Evolutionary conservation across 2,113 vertebrate genomes (phyloP).

Genomic region (Hippopotamus amphibius): DNA sequence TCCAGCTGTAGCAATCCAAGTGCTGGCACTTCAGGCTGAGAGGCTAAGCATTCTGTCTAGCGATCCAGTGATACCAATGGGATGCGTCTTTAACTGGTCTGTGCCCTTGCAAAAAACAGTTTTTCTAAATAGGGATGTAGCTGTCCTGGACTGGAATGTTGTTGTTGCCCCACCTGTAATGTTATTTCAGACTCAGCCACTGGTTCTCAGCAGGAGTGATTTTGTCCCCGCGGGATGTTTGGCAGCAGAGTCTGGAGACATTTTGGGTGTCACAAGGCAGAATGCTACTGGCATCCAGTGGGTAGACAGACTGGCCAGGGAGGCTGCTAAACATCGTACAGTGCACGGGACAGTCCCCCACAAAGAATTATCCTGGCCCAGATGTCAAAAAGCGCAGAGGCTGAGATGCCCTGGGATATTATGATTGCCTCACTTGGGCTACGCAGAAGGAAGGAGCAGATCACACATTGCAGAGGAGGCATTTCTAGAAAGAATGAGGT

Average conservation of each 20-base stretch:
- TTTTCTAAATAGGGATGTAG: background rate
- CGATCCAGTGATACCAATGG: background rate
- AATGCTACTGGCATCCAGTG: background rate
- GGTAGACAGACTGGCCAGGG: background rate
- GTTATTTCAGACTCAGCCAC: background rate
- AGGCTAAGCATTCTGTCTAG: background rate
- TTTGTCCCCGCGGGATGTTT: background rate
- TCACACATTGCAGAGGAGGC: background rate
- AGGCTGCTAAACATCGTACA: background rate
- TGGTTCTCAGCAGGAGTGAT: background rate
- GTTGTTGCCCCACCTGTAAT: background rate
- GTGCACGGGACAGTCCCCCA: background rate
- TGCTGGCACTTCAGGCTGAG: background rate
- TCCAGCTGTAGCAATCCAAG: accelerated
- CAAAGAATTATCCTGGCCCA: background rate
- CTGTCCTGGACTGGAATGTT: background rate
- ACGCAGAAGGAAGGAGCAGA: background rate
- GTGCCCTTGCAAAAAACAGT: background rate
- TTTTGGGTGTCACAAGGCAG: background rate
- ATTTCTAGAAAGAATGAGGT: background rate
- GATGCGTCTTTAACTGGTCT: background rate
- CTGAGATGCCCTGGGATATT: background rate
- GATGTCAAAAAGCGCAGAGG: background rate
- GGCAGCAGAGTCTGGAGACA: background rate
- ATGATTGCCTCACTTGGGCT: background rate